Percentiles rank a stretch among this genome's conserved stretches.
Conservation (phyloP, 2,797 vertebrate genomes). For the Darevskia nairensis region DNA sequence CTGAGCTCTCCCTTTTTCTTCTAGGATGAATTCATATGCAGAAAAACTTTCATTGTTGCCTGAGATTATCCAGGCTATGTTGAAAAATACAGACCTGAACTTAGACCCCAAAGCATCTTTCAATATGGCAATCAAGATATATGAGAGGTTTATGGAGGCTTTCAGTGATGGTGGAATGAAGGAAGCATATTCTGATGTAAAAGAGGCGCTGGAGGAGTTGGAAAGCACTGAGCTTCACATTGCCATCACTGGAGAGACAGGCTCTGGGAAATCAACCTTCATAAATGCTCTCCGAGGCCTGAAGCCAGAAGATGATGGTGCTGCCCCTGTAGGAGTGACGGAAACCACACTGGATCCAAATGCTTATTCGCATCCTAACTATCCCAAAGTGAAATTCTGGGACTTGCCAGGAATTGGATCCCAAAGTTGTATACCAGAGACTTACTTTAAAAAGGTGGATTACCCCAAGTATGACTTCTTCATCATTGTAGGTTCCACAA, state of each 20-base stretch:
- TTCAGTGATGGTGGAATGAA: slow-evolving; percentile 30
- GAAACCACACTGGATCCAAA: slow-evolving; percentile 8
- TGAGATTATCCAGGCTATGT: background rate
- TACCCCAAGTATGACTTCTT: slow-evolving; percentile 74
- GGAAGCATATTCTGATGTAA: slow-evolving; percentile 22
- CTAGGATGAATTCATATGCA: no score
- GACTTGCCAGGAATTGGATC: slow-evolving; percentile 73
- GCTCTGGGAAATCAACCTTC: slow-evolving; percentile 42
- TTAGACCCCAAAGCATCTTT: background rate
- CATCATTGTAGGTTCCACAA: slow-evolving; percentile 59
- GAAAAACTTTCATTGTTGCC: no score
- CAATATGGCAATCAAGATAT: background rate
- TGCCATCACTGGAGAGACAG: slow-evolving; percentile 17
- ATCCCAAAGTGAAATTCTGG: slow-evolving; percentile 68
- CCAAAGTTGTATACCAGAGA: slow-evolving; percentile 53
- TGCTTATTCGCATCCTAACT: slow-evolving; percentile 58
- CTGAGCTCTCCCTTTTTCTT: no score
- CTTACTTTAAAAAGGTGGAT: slow-evolving; percentile 64
- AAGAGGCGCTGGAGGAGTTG: background rate
- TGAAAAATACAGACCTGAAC: background rate
- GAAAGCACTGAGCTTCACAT: slow-evolving; percentile 19
- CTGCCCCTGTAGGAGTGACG: slow-evolving; percentile 11
- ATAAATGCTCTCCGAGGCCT: slow-evolving; percentile 35
- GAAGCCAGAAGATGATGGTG: slow-evolving; percentile 24
- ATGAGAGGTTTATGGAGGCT: no score